Conservation (phyloP, 2,888 invertebrate genomes). For the Synanthedon vespiformis region DNA sequence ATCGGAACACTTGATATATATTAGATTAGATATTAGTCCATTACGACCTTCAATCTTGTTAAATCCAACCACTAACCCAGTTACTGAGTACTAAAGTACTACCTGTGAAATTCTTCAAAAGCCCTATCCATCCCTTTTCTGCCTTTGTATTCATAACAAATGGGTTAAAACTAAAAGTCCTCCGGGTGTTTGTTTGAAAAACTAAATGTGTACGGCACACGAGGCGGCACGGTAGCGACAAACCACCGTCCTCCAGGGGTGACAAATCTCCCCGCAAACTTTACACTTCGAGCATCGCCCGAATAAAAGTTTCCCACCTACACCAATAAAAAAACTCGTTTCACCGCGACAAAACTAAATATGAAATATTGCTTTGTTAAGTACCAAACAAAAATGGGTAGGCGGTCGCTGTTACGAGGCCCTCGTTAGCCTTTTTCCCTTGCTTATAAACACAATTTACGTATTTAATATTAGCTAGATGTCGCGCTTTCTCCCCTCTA, state of each 20-base stretch:
- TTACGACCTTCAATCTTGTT: too few species aligned
- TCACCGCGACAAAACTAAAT: not conserved
- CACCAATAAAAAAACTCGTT: not conserved
- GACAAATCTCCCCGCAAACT: not conserved
- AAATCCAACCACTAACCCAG: too few species aligned
- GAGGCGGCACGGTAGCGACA: not conserved
- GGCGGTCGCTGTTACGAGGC: slow-evolving; percentile 10
- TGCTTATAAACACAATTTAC: slow-evolving; percentile 22
- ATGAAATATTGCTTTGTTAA: not conserved
- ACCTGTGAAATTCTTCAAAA: too few species aligned
- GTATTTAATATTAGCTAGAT: slow-evolving; percentile 21
- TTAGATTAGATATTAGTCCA: too few species aligned
- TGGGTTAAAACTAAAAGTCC: too few species aligned
- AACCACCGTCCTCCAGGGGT: not conserved
- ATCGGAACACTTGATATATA: too few species aligned
- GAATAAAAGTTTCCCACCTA: not conserved
- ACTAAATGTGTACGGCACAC: not conserved
- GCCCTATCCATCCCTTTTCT: too few species aligned
- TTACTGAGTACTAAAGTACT: too few species aligned
- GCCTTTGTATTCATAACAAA: too few species aligned
- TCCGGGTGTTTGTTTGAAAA: not conserved
- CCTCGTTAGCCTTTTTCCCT: slow-evolving; percentile 21
- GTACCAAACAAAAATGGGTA: not conserved
- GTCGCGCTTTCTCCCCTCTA: not conserved
- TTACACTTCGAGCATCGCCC: not conserved